Percentiles rank a stretch among this genome's conserved stretches.
Conservation (phyloP, 2,113 vertebrate genomes). For the Fregata magnificens region DNA sequence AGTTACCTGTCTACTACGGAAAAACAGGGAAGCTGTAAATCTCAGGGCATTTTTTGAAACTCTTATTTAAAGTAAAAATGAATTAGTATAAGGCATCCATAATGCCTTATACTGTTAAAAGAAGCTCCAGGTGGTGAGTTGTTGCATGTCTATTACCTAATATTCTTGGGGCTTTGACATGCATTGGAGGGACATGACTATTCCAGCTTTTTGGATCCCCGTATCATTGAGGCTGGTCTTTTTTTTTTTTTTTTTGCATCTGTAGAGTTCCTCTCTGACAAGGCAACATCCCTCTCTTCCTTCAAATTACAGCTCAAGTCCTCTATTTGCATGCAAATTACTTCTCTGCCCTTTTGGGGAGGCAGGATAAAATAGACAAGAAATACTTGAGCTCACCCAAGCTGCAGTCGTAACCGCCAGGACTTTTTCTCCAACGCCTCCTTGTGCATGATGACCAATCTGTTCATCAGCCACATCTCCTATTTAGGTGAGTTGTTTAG, state of each 20-base stretch:
- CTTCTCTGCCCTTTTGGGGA: not conserved
- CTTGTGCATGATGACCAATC: not conserved
- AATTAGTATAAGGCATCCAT: not conserved
- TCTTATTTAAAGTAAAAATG: not conserved
- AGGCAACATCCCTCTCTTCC: not conserved
- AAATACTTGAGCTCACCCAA: fast-evolving
- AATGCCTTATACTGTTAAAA: not conserved
- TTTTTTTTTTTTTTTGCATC: too few relatives aligned
- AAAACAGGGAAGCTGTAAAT: not conserved
- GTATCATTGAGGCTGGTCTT: not conserved
- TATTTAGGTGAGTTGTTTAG: not conserved
- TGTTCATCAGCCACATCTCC: not conserved
- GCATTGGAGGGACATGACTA: not conserved
- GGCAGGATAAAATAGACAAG: not conserved
- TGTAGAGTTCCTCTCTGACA: not conserved
- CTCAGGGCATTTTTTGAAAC: not conserved
- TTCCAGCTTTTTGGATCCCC: not conserved
- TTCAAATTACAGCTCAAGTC: not conserved
- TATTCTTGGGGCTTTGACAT: not conserved
- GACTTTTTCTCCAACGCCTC: not conserved
- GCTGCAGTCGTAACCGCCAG: not conserved
- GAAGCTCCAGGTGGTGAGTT: not conserved
- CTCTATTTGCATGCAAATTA: not conserved
- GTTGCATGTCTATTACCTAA: not conserved
- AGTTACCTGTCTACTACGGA: not conserved